phyloP scores from a whole-genome alignment of 1,140 invertebrate genomes.

The Akabosia matsudoensis region DNA sequence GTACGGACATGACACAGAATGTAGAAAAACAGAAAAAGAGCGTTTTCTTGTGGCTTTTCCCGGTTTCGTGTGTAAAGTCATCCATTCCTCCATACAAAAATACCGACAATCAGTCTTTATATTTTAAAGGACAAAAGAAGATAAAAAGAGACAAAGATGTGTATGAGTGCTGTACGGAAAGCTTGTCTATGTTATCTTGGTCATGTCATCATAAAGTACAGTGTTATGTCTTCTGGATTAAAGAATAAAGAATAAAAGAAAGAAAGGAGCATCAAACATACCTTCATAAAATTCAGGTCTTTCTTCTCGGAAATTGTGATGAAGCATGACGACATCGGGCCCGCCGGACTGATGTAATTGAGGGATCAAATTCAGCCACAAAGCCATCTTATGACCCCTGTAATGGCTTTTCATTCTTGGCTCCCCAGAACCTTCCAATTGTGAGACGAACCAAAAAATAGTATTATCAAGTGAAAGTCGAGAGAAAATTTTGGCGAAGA shows the following conservation, averaged over 20 bases:
- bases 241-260: background rate
- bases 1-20: too few relatives aligned
- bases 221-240: background rate
- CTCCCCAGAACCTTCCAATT: slow-evolving; percentile 61
- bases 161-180: background rate
- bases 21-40: too few relatives aligned
- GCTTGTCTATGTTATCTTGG: background rate
- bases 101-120: too few relatives aligned
- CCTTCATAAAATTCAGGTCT: slow-evolving; percentile 70
- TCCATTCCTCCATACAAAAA: too few relatives aligned
- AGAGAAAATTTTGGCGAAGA: too few relatives aligned
- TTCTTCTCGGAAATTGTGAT: slow-evolving; percentile 71
- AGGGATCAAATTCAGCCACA: slow-evolving; percentile 86
- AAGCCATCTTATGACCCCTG: slow-evolving; percentile 83
- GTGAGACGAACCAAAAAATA: too few relatives aligned
- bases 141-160: too few relatives aligned
- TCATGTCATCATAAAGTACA: slow-evolving; percentile 1
- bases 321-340: slow-evolving; percentile 67
- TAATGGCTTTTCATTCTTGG: slow-evolving; percentile 77
- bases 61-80: too few relatives aligned
- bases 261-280: slow-evolving; percentile 47
- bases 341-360: slow-evolving; percentile 77
- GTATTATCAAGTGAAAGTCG: too few relatives aligned
- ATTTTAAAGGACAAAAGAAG: too few relatives aligned
- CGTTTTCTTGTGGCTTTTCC: too few relatives aligned